These are phyloP conservation scores for Thomomys bottae DNA, from an alignment of 2,113 vertebrate genomes.

Conservation along the genomic window DNA sequence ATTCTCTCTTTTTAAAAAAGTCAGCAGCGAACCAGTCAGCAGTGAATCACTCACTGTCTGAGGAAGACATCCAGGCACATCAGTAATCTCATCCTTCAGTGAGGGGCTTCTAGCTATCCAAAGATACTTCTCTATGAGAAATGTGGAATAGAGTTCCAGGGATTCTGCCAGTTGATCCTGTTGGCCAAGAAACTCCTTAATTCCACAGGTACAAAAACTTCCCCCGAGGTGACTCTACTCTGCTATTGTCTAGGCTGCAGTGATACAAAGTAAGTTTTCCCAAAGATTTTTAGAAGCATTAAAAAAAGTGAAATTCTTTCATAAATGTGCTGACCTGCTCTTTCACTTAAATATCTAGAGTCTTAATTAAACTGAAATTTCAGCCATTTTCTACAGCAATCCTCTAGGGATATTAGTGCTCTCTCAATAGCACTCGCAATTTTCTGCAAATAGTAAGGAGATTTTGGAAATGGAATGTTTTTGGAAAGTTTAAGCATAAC, in stretches of 20 bases:
- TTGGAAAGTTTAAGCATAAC: neutral
- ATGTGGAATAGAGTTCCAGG: constrained; percentile 16
- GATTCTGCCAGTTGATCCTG: neutral
- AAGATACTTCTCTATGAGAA: constrained; percentile 7
- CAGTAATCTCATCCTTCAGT: neutral
- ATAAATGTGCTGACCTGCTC: constrained; percentile 61
- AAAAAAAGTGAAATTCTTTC: constrained; percentile 49
- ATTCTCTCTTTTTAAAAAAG: neutral
- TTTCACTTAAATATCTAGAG: constrained; percentile 68
- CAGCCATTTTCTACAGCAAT: constrained; percentile 61
- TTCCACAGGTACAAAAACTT: constrained; percentile 35
- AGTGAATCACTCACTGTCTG: neutral
- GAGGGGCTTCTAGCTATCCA: neutral
- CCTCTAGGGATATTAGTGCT: constrained; percentile 26
- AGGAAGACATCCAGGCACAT: neutral
- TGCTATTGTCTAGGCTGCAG: constrained; percentile 38
- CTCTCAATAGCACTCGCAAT: neutral
- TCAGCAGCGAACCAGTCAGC: neutral
- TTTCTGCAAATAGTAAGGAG: constrained; percentile 64
- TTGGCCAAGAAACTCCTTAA: neutral
- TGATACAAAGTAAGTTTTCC: constrained; percentile 54
- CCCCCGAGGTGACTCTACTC: constrained; percentile 33
- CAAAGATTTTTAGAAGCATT: constrained; percentile 61
- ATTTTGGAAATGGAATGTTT: constrained; percentile 48
- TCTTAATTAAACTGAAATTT: constrained; percentile 70